Conservation (phyloP, 2,888 invertebrate species). For the Graphium colonna region DNA sequence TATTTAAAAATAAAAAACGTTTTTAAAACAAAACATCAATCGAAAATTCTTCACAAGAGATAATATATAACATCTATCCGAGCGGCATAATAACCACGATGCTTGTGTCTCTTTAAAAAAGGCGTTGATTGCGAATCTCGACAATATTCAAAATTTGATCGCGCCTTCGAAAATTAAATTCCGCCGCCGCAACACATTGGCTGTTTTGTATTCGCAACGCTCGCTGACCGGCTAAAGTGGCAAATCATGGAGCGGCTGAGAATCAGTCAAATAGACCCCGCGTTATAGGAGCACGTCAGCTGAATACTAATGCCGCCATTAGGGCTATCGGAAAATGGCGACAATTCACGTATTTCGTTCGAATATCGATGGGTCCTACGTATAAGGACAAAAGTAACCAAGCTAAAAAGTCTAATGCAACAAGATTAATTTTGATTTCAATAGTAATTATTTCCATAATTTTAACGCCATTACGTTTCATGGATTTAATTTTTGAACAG, state of each 20-base stretch:
- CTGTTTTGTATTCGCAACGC: constrained; percentile 65
- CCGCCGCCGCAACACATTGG: constrained; percentile 56
- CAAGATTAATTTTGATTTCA: too few relatives aligned
- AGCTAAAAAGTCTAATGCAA: too few relatives aligned
- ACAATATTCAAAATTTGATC: constrained; percentile 64
- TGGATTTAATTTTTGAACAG: too few relatives aligned
- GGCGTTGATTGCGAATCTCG: constrained; percentile 27
- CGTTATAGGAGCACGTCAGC: constrained; percentile 55
- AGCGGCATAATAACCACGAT: constrained; percentile 19
- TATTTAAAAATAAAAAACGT: too few relatives aligned
- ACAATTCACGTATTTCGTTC: neutral
- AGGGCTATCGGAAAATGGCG: constrained; percentile 30
- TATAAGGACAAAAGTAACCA: too few relatives aligned
- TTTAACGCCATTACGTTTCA: too few relatives aligned
- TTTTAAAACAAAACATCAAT: too few relatives aligned
- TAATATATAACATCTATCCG: neutral
- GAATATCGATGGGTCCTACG: too few relatives aligned
- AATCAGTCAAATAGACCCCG: constrained; percentile 79
- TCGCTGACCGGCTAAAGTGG: constrained; percentile 76
- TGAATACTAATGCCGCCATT: constrained; percentile 56
- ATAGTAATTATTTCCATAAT: too few relatives aligned
- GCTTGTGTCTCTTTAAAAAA: neutral
- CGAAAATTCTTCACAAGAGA: too few relatives aligned
- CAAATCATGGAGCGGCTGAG: constrained; percentile 78
- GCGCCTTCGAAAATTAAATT: constrained; percentile 71